These are phyloP conservation scores for Caenorhabditis sp. DNA, from an alignment of 2,888 invertebrate genomes.

Conservation along the genomic window DNA sequence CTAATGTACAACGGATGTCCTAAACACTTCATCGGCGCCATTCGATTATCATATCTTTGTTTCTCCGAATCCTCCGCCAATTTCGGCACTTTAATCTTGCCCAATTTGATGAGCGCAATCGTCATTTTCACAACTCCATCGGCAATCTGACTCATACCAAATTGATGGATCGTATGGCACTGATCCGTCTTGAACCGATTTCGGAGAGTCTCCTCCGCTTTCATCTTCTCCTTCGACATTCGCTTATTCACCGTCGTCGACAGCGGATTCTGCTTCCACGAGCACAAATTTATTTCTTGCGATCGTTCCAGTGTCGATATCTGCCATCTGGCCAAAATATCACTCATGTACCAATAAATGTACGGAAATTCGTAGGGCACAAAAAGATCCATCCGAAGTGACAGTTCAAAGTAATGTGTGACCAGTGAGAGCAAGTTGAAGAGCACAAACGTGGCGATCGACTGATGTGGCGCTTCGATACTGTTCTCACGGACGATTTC, in stretches of 20 bases:
- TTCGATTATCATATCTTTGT: slow-evolving; percentile 45
- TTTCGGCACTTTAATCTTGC: slow-evolving; percentile 33
- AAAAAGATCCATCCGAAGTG: slow-evolving; percentile 93
- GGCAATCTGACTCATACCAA: slow-evolving; percentile 9
- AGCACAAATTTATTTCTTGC: slow-evolving; percentile 12
- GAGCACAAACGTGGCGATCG: slow-evolving; percentile 83
- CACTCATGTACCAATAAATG: slow-evolving; percentile 81
- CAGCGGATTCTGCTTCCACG: slow-evolving; percentile 13
- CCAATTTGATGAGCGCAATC: slow-evolving; percentile 26
- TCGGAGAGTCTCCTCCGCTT: not conserved
- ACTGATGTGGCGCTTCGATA: slow-evolving; percentile 5
- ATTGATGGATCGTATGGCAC: slow-evolving; percentile 8
- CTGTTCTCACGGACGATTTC: slow-evolving; percentile 14
- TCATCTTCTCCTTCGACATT: not conserved
- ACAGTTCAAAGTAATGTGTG: slow-evolving; percentile 90
- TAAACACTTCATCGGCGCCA: slow-evolving; percentile 30
- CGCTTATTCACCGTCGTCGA: slow-evolving; percentile 6
- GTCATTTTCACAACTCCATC: slow-evolving; percentile 28
- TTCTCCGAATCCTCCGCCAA: slow-evolving; percentile 35
- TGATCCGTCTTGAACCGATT: not conserved
- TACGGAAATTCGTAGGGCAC: slow-evolving; percentile 94
- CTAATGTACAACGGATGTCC: slow-evolving; percentile 33
- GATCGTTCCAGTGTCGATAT: slow-evolving; percentile 27
- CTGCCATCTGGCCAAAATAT: slow-evolving; percentile 41
- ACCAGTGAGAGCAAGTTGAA: slow-evolving; percentile 91